Percentiles rank a stretch among this genome's conserved stretches.
Conservation (phyloP, 92 coral and sea anemone species). For the Zoanthus sansibaricus region DNA sequence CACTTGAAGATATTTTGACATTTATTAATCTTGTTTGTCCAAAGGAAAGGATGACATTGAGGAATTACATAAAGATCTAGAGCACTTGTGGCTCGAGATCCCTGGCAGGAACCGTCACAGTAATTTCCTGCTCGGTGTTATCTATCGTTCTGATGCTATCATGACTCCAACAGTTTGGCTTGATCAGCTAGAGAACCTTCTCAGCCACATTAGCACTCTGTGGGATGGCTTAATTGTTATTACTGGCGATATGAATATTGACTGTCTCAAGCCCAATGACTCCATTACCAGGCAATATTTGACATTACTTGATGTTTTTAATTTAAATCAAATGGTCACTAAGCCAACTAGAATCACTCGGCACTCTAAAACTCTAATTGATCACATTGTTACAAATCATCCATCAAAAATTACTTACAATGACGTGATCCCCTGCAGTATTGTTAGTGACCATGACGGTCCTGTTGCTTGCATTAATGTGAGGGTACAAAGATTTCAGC, state of each 20-base stretch:
- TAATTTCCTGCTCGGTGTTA: too few species aligned
- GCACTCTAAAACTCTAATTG: constrained; percentile 27
- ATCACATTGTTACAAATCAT: constrained; percentile 53
- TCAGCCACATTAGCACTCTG: neutral
- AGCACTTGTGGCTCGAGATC: too few species aligned
- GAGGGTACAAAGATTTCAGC: constrained; percentile 29
- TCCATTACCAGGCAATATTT: constrained; percentile 17
- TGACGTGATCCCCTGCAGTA: constrained; percentile 48
- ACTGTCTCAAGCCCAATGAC: neutral
- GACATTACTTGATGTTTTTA: constrained; percentile 29
- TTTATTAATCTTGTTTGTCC: too few species aligned
- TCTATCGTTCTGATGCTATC: too few species aligned
- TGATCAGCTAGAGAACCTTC: too few species aligned
- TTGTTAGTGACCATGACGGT: constrained; percentile 59
- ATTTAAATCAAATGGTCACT: constrained; percentile 47
- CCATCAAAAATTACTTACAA: constrained; percentile 40
- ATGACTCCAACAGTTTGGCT: too few species aligned
- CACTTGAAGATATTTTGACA: too few species aligned
- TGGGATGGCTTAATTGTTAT: constrained; percentile 41
- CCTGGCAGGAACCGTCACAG: too few species aligned
- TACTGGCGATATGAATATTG: constrained; percentile 8
- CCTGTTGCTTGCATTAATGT: constrained; percentile 56
- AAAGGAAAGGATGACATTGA: too few species aligned
- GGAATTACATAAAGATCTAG: too few species aligned
- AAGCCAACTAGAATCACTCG: constrained; percentile 49